Percentiles rank a stretch among this genome's conserved stretches.
Evolutionary conservation across 2,113 vertebrate species (phyloP).

Genomic region (Corapipo altera): DNA sequence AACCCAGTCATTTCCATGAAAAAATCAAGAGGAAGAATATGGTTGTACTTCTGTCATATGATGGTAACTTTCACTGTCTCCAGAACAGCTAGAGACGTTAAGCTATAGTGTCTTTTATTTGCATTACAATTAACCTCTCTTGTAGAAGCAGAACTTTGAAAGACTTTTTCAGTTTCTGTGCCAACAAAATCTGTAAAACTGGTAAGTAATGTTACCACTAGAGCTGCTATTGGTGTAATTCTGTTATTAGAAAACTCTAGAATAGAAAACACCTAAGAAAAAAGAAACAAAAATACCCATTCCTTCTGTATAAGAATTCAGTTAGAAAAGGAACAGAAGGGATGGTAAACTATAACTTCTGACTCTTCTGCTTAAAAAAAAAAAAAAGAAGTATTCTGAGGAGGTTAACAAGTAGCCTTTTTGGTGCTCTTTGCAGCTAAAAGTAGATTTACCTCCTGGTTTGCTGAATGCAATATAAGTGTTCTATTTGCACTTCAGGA

Average conservation of each 20-base stretch:
- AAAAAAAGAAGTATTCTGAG: not conserved
- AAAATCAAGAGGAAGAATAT: not conserved
- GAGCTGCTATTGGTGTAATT: not conserved
- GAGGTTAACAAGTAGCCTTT: not conserved
- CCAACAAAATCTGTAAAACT: not conserved
- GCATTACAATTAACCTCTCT: not conserved
- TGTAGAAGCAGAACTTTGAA: not conserved
- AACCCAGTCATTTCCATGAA: not conserved
- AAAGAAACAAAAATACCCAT: not conserved
- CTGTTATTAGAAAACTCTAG: not conserved
- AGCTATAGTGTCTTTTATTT: not conserved
- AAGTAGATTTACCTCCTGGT: conserved; percentile 2
- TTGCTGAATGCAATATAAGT: not conserved
- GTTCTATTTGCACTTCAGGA: conserved; percentile 6
- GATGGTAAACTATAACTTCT: not conserved
- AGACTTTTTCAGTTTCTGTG: not conserved
- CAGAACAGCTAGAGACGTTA: not conserved
- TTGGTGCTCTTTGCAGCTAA: not conserved
- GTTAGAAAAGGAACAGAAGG: not conserved
- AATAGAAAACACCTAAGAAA: not conserved
- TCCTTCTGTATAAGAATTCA: not conserved
- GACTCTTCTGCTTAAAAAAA: not conserved
- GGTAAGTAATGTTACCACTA: not conserved
- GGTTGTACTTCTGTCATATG: not conserved
- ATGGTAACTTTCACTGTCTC: not conserved